Evolutionary conservation across 2,113 vertebrate genomes (phyloP).

Genomic region (Nipponia nippon): DNA sequence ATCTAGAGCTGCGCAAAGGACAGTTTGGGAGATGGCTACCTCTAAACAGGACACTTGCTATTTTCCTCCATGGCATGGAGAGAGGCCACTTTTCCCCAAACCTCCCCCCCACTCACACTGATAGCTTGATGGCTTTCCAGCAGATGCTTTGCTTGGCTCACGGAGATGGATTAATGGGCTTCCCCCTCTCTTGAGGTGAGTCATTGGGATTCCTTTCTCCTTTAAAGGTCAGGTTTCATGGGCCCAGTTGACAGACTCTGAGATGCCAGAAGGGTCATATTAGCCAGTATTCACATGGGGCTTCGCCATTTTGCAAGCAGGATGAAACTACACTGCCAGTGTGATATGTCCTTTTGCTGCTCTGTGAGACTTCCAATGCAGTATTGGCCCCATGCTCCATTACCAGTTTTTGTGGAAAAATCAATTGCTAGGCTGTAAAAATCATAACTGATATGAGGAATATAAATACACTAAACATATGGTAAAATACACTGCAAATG

Average conservation of each 20-base stretch:
- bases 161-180: not conserved
- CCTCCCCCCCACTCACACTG: too few relatives aligned
- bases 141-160: not conserved
- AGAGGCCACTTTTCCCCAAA: not conserved
- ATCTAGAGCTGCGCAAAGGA: not conserved
- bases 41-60: not conserved
- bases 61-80: not conserved
- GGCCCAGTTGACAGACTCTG: not conserved
- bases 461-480: not conserved
- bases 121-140: not conserved
- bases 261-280: not conserved
- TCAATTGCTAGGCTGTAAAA: not conserved
- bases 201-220: not conserved
- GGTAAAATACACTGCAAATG: not conserved
- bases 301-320: not conserved
- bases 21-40: not conserved
- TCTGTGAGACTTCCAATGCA: not conserved
- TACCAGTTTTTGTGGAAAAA: not conserved
- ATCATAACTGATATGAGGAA: not conserved
- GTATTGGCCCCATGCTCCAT: not conserved
- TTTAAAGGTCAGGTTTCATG: not conserved
- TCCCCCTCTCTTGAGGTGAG: not conserved
- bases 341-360: not conserved
- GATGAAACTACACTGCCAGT: not conserved
- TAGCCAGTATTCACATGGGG: not conserved